Conservation (phyloP, 2,888 invertebrate genomes). For the Mythimna vitellina region DNA sequence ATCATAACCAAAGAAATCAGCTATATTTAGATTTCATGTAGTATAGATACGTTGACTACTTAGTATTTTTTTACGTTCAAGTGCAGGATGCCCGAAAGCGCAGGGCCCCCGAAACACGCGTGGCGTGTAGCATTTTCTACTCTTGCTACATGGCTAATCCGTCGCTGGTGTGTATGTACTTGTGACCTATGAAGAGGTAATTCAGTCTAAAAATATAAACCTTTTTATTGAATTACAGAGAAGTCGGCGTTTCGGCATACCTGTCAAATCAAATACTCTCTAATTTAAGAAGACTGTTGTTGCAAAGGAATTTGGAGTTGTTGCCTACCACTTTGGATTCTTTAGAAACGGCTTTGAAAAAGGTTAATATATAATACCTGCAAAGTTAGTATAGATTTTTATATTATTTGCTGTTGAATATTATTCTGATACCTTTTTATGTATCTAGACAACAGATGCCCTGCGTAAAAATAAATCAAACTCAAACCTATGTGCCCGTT, state of each 20-base stretch:
- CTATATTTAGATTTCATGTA: no score
- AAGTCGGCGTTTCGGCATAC: slow-evolving; percentile 80
- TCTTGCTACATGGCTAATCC: no score
- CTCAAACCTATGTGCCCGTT: slow-evolving; percentile 81
- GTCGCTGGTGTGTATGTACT: neutral
- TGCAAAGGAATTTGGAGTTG: slow-evolving; percentile 94
- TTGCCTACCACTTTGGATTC: slow-evolving; percentile 94
- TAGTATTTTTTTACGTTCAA: no score
- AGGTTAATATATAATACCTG: slow-evolving; percentile 61
- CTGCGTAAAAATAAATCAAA: slow-evolving; percentile 92
- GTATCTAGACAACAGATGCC: slow-evolving; percentile 92
- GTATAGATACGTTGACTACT: no score
- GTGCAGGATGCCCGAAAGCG: no score
- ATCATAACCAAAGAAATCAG: no score
- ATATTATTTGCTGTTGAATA: neutral
- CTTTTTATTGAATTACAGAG: slow-evolving; percentile 72
- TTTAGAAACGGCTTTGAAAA: slow-evolving; percentile 93
- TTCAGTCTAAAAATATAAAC: neutral
- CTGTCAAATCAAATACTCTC: slow-evolving; percentile 83
- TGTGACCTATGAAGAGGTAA: no score
- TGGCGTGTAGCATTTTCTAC: no score
- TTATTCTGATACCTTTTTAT: neutral
- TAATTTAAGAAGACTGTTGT: slow-evolving; percentile 90
- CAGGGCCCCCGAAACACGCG: no score
- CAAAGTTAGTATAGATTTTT: neutral